phyloP scores from a whole-genome alignment of 2,797 vertebrate species.

The Sebastes aleutianus region DNA sequence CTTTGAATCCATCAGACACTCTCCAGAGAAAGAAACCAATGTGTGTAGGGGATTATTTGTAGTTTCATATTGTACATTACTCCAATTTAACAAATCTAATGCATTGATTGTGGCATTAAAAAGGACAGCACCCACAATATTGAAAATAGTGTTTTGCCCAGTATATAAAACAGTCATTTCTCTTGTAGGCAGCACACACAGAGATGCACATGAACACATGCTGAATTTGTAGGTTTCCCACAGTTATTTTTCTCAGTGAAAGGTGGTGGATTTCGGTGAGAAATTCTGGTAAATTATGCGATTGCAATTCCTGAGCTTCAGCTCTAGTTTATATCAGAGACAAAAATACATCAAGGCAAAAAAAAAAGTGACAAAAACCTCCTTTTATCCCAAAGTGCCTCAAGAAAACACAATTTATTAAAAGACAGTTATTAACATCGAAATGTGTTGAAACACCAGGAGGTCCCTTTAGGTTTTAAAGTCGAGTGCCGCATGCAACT shows the following conservation, averaged over 20 bases:
- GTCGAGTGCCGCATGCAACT: neutral
- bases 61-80: neutral
- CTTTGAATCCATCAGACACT: conserved; percentile 22
- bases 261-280: neutral
- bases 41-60: neutral
- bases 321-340: neutral
- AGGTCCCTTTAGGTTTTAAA: neutral
- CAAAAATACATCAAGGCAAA: neutral
- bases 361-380: neutral
- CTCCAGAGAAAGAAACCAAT: neutral
- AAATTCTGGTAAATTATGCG: too few species aligned
- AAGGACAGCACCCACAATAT: neutral
- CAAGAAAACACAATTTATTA: neutral
- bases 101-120: neutral
- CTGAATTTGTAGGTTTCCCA: neutral
- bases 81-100: neutral
- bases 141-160: neutral
- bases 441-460: neutral
- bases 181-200: neutral
- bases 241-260: neutral
- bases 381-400: neutral
- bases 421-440: neutral
- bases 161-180: neutral
- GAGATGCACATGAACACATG: neutral
- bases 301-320: neutral